phyloP scores from a whole-genome alignment of 1,140 invertebrate species.

The Bombus superbus region DNA sequence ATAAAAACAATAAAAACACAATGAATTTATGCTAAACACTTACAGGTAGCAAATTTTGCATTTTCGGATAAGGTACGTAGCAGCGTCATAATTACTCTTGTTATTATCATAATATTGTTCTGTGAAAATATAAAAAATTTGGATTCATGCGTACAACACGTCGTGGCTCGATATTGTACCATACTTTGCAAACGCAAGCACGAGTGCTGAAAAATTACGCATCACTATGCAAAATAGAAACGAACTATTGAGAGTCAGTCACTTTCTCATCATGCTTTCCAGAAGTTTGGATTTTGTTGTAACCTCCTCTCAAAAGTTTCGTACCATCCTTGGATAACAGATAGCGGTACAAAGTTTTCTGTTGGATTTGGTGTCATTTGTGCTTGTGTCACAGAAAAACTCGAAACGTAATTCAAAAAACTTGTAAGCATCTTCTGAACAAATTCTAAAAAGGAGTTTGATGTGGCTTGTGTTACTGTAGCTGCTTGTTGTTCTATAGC shows the following conservation, averaged over 20 bases:
- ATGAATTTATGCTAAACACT: background rate
- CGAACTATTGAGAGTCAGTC: background rate
- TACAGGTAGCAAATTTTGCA: background rate
- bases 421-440: slow-evolving; percentile 96
- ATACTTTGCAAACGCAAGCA: background rate
- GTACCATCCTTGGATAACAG: slow-evolving; percentile 95
- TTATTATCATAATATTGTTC: slow-evolving; percentile 22
- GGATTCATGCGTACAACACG: background rate
- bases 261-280: slow-evolving; percentile 86
- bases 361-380: slow-evolving; percentile 91
- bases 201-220: background rate
- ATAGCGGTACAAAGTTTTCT: slow-evolving; percentile 94
- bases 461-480: slow-evolving; percentile 80
- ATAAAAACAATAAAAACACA: background rate
- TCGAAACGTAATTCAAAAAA: slow-evolving; percentile 95
- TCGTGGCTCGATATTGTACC: background rate
- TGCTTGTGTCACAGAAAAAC: slow-evolving; percentile 91
- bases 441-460: slow-evolving; percentile 91
- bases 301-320: slow-evolving; percentile 94
- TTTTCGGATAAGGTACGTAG: background rate
- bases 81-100: background rate
- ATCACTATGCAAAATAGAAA: slow-evolving; percentile 13
- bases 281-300: slow-evolving; percentile 97
- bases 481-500: slow-evolving; percentile 86
- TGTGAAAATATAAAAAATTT: slow-evolving; percentile 29